Percentiles rank a stretch among this genome's conserved stretches.
Conservation (phyloP, 2,888 invertebrate species). For the Machimus rusticus region DNA sequence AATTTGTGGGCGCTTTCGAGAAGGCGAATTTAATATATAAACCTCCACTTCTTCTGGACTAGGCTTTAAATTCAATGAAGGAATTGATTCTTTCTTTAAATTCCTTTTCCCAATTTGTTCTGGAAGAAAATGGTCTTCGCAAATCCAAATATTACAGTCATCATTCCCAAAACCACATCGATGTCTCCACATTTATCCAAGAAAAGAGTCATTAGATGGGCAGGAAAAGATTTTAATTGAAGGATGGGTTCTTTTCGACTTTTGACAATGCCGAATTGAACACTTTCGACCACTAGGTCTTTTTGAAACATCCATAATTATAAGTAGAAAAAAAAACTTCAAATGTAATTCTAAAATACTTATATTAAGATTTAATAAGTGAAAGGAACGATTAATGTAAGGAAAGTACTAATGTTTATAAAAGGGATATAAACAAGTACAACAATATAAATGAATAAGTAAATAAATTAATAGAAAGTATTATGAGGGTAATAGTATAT, state of each 20-base stretch:
- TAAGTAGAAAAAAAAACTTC: background rate
- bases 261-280: background rate
- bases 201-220: background rate
- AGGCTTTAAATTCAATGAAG: too few species aligned
- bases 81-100: background rate
- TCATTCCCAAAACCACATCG: background rate
- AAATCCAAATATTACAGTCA: background rate
- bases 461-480: too few species aligned
- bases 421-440: too few species aligned
- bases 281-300: background rate
- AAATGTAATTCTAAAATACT: background rate
- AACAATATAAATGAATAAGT: too few species aligned
- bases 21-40: too few species aligned
- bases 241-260: background rate
- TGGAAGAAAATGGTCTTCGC: background rate
- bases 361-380: too few species aligned
- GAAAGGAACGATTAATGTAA: too few species aligned
- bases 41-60: too few species aligned
- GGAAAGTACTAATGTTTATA: too few species aligned
- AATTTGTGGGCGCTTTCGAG: too few species aligned
- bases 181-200: background rate
- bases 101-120: background rate
- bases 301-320: background rate
- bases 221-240: background rate
- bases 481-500: too few species aligned